Conservation (phyloP, 1,140 invertebrate species). For the Drosophila ficusphila region DNA sequence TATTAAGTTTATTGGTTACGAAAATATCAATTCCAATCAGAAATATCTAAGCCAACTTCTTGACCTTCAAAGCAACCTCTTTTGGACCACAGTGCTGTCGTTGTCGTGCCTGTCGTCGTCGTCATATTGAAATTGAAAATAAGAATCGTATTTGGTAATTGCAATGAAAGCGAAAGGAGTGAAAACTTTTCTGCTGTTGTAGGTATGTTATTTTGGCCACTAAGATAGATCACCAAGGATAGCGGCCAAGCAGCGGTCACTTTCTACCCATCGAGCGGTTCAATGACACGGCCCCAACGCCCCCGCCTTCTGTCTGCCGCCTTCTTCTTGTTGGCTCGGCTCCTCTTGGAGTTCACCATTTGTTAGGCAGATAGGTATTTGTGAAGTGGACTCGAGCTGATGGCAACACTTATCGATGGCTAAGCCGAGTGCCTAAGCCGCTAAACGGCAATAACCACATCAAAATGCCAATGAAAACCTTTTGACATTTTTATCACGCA, state of each 20-base stretch:
- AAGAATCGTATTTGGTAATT: slow-evolving; percentile 83
- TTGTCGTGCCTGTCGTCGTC: slow-evolving; percentile 70
- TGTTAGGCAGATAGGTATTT: slow-evolving; percentile 12
- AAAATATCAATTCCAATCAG: no score
- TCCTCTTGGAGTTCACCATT: slow-evolving; percentile 4
- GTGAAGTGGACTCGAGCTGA: slow-evolving; percentile 56
- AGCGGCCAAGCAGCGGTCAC: slow-evolving; percentile 58
- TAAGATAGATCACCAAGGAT: slow-evolving; percentile 80
- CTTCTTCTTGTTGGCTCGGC: neutral
- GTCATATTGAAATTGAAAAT: slow-evolving; percentile 83
- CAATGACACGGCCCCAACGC: slow-evolving; percentile 64
- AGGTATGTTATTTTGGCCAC: slow-evolving; percentile 66
- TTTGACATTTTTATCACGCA: slow-evolving; percentile 82
- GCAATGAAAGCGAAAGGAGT: slow-evolving; percentile 82
- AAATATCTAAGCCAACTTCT: neutral
- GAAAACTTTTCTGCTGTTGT: slow-evolving; percentile 64
- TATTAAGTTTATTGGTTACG: no score
- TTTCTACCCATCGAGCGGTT: slow-evolving; percentile 64
- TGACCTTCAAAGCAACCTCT: slow-evolving; percentile 14
- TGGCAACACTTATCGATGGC: slow-evolving; percentile 67
- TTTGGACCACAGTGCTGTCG: slow-evolving; percentile 38
- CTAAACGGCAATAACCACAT: slow-evolving; percentile 70
- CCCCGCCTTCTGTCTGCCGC: slow-evolving; percentile 16
- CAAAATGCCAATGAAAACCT: slow-evolving; percentile 79
- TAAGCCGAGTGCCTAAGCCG: slow-evolving; percentile 46